Evolutionary conservation across 2,797 vertebrate genomes (phyloP), one percentile per base, ranked within the genome.

Genomic region (Varecia variegata): DNA sequence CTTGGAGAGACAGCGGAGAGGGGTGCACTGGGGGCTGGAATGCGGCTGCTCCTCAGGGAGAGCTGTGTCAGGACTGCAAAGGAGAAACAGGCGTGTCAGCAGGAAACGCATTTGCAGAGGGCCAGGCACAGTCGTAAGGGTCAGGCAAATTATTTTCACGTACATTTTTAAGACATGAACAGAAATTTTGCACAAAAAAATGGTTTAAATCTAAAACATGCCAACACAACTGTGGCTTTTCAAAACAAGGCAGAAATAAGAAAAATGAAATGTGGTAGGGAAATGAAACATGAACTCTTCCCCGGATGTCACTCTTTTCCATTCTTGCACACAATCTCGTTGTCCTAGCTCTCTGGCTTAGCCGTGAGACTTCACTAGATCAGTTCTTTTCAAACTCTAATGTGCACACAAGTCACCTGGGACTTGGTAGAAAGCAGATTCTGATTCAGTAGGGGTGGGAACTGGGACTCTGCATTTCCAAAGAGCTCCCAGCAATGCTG

Each of bases 61-160:
- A 98, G 98, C 98, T 96, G 97, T 92, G 98, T 99, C 99, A 99
- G 98, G 98, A 99, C 99, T 99, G 99, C n/a, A 98, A 98, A 97
- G 68, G 85, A 97, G 97, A 98, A 98, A 98, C 95, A 97, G 20
- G 82, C 6, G 0, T 0, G 86, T 97, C 89, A 97, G 95, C 68
- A 50, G 67, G 76, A 77, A 50, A 52, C 11, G 5, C 45, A 32
- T 2, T 14, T 32, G 27, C 65, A 32, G 76, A 58, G 47, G 21
- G 25, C 43, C 56, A 68, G 32, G 21, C 56, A 56, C 11, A 20
- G 35, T 40, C 9, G 3, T 7, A 21, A 38, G 35, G 27, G 7
- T 18, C 40, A 38, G 35, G 94, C 8, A 52, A 79, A 30, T 7
- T 2, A 21, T 7, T 67, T 71, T 25, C 77, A 35, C 23, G 20